These are phyloP conservation scores for Pararge aegeria DNA, from an alignment of 1,140 invertebrate genomes.

Conservation along the genomic window DNA sequence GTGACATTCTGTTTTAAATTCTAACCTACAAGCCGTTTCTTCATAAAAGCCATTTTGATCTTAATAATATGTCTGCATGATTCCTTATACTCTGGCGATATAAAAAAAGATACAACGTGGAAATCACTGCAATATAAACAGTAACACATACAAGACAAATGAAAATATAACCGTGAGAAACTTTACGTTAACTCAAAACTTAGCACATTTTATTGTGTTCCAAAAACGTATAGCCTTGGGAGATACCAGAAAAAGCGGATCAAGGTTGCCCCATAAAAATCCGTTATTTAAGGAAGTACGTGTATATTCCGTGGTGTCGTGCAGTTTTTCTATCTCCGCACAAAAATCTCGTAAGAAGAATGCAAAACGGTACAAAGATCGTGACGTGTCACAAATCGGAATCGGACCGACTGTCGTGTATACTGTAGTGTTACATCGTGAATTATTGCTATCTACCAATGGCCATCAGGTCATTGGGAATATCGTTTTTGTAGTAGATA, in stretches of 20 bases:
- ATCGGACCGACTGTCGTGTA: slow-evolving; percentile 21
- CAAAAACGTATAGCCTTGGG: slow-evolving; percentile 8
- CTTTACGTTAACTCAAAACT: neutral
- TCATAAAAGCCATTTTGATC: too few species aligned
- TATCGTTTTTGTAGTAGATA: slow-evolving; percentile 22
- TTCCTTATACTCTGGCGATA: too few species aligned
- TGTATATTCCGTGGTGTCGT: neutral
- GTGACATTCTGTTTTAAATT: too few species aligned
- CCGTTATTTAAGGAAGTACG: slow-evolving; percentile 8
- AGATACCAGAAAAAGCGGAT: slow-evolving; percentile 3
- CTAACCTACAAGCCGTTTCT: too few species aligned
- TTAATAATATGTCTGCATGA: too few species aligned
- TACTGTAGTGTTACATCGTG: slow-evolving; percentile 20
- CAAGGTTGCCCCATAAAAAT: slow-evolving; percentile 8
- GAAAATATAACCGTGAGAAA: neutral
- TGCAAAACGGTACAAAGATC: slow-evolving; percentile 32
- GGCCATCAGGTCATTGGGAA: slow-evolving; percentile 27
- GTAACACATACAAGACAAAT: neutral
- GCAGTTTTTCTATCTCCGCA: slow-evolving; percentile 8
- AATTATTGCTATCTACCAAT: slow-evolving; percentile 25
- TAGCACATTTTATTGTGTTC: neutral
- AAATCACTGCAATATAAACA: neutral
- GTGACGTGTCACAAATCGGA: slow-evolving; percentile 31
- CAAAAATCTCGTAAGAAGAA: slow-evolving; percentile 24
- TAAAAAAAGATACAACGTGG: too few species aligned